Evolutionary conservation across 2,888 invertebrate genomes (phyloP), one percentile per base, ranked within the genome.

Genomic region (Trichopoda pennipes): DNA sequence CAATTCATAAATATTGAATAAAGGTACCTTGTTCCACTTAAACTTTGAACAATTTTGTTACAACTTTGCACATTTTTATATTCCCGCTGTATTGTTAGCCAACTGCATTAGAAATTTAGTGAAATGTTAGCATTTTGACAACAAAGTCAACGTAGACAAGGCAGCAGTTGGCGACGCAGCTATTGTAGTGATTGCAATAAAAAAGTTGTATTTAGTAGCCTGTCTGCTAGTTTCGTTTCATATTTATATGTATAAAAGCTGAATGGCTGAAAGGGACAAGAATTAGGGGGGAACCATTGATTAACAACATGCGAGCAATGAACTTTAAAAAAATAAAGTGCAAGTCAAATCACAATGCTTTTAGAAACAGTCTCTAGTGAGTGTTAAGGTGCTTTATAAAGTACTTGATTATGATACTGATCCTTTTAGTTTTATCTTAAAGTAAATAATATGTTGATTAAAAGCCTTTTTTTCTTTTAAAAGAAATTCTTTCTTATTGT

Each of bases 91-190:
- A 79, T 49, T 80, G 55, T 61, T 47, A 68, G 49, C 9, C 53
- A 68, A 60, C 35, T 53, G 60, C 60, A 9, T 53, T 44, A 79
- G 16, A 35, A 60, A 19, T 63, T 38, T 60, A 61, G 56, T 61
- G 19, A 58, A 64, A 66, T 76, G 63, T 73, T 76, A 63, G 61
- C 63, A 76, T 61, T 49, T 28, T 75, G 79, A 68, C 49, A 75
- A 69, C 63, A 74, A 70, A 56, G 70, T 64, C 70, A 61, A 64
- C 21, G 58, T 58, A 73, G 68, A 68, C 53, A 79, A 73, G 44
- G 55, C 47, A 38, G 55, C 47, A 38, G 68, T 23, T 63, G 28
- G 28, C 28, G 28, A 28, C 28, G 28, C 28, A 28, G 28, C 28
- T 16, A 19, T 21, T 21, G 10, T 28, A 61, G 44, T 53, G 60